Base-by-base conservation (phyloP, 2,888 invertebrate species). In the Colletes collaris region DNA sequence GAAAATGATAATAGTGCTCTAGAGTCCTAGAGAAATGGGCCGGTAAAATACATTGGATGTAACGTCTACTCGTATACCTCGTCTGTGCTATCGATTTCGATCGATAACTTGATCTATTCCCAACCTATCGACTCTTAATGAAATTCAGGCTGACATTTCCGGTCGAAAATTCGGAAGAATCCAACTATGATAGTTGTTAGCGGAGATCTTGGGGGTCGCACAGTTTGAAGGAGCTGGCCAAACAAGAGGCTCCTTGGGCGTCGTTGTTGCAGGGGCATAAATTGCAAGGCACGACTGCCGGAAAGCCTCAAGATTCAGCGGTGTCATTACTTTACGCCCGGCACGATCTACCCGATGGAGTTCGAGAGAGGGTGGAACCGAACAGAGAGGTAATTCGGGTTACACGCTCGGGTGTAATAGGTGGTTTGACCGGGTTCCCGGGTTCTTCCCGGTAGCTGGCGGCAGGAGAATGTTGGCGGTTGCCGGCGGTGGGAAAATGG, bases 391-490 rank as follows among this genome's bases (percentile, higher is more conserved):
- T 86, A 88, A 87, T 88, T 88, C 88, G 76, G 81, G 86, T 82
- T 87, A 87, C 86, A 86, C 74, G 82, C 79, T 76, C 76, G 76
- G 78, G 76, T 81, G 87, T 87, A 87, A 87, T 86, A 84, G 86
- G 81, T 75, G 86, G 86, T 86, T 82, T 82, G 86, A 86, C 86
- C 86, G 84, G 79, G 78, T 78, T 79, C 72, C 55, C 70, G 63
- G 71, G 73, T 40, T 40, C 6, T 82, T 81, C 75, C 66, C 68
- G 60, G 69, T 70, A 64, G 78, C 75, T 64, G 56, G 67, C 50
- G 56, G 78, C 66, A 58, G 59, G 73, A 76, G 83, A 79, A 76
- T 66, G 83, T 73, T 16, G 80, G 70, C 60, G 82, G 66, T 82
- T 49, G 27, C 27, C 27, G 69, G 83, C 73, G 75, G 80, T 86